These are phyloP conservation scores for Pherbina coryleti DNA, from an alignment of 2,888 invertebrate genomes.

Conservation along the genomic window DNA sequence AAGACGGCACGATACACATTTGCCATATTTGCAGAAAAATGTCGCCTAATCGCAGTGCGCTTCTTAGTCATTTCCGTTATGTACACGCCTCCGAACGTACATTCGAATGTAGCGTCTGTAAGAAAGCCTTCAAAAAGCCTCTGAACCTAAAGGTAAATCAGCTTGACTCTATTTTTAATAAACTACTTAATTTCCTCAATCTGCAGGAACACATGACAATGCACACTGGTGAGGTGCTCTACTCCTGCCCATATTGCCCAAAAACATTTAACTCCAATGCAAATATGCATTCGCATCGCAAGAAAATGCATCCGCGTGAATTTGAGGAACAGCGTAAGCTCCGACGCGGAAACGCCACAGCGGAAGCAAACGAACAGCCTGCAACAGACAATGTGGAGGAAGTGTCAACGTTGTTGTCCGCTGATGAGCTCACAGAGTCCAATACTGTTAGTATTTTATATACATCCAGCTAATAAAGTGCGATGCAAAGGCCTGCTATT, in stretches of 20 bases:
- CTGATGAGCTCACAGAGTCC: not conserved
- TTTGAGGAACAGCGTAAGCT: slow-evolving; percentile 49
- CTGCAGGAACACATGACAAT: slow-evolving; percentile 66
- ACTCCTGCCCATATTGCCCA: slow-evolving; percentile 67
- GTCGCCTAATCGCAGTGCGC: slow-evolving; percentile 65
- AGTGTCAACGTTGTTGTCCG: not conserved
- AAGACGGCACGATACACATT: slow-evolving; percentile 57
- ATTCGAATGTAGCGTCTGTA: slow-evolving; percentile 64
- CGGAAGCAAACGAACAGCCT: not conserved
- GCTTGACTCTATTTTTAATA: not conserved
- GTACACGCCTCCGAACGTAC: slow-evolving; percentile 63
- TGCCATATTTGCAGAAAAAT: slow-evolving; percentile 66
- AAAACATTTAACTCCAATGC: slow-evolving; percentile 69
- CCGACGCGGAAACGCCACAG: not conserved
- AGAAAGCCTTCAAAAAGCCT: slow-evolving; percentile 66
- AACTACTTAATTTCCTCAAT: not conserved
- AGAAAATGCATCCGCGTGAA: slow-evolving; percentile 66
- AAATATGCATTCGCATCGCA: slow-evolving; percentile 68
- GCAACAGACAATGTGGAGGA: not conserved
- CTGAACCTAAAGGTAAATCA: slow-evolving; percentile 57
- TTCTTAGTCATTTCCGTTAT: slow-evolving; percentile 65
- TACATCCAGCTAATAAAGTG: slow-evolving; percentile 5
- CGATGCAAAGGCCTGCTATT: not conserved
- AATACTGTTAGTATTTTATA: not conserved
- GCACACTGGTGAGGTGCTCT: slow-evolving; percentile 67